Conservation (phyloP, 2,113 vertebrate genomes). For the Mixornis gularis region DNA sequence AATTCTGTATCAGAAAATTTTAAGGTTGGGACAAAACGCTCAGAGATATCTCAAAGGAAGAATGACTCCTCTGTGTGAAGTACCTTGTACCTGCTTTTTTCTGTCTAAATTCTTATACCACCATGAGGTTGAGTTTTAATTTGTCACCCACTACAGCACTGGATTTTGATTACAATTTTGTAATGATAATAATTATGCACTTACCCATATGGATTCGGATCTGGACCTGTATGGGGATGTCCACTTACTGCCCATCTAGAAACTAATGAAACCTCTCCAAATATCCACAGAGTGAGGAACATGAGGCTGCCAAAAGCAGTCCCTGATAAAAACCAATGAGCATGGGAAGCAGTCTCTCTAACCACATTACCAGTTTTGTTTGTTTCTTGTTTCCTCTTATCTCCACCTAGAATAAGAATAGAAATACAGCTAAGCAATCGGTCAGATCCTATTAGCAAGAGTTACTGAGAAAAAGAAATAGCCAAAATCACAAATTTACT, state of each 20-base stretch:
- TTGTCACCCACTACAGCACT: neutral
- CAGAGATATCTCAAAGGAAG: neutral
- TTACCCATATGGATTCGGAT: slow-evolving; percentile 74
- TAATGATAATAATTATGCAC: neutral
- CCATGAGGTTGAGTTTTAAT: neutral
- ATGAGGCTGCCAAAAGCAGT: slow-evolving; percentile 66
- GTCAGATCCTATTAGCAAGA: neutral
- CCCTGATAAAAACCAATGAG: slow-evolving; percentile 50
- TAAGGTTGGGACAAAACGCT: neutral
- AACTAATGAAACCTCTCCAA: slow-evolving; percentile 73
- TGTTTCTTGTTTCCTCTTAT: neutral
- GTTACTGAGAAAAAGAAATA: neutral
- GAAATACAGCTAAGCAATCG: neutral
- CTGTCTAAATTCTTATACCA: neutral
- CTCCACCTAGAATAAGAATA: slow-evolving; percentile 27
- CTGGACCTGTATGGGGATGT: slow-evolving; percentile 67
- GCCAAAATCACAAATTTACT: neutral
- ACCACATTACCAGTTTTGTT: neutral
- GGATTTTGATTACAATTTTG: neutral
- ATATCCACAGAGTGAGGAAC: slow-evolving; percentile 73
- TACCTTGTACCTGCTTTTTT: neutral
- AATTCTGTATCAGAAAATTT: neutral
- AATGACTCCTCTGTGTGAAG: neutral
- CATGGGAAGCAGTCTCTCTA: neutral
- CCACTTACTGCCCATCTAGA: slow-evolving; percentile 76